Evolutionary conservation across 2,888 invertebrate species (phyloP), one percentile per base, ranked within the genome.

Genomic region (Zeuzera pyrina): DNA sequence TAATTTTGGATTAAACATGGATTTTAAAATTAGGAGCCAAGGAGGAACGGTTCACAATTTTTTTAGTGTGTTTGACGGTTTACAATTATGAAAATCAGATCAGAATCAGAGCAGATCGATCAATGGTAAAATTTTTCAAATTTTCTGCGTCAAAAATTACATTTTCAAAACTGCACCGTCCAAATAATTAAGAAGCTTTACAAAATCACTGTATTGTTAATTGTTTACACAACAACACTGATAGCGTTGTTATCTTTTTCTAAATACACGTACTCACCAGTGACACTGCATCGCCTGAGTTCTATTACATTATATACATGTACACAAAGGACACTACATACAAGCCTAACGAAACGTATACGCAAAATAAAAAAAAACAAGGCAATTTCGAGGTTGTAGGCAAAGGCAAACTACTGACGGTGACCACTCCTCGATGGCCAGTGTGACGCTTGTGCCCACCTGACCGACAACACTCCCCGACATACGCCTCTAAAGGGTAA

Each of bases 311-410:
- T 72, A 68, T 64, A 64, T 69, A 76, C 70, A 74, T 36, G 56
- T 60, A 62, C n/a, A n/a, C n/a, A n/a, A n/a, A 47, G 55, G 68
- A 71, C 65, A 67, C 77, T 77, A 77, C 79, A 68, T 64, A 14
- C 70, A 81, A 81, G 81, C 81, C 81, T 79, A 77, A 66, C 73
- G 60, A 50, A 59, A 71, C 73, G 78, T n/a, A n/a, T 78, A 81
- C 73, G 79, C 81, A 81, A 79, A 69, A 61, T 58, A 79, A 78
- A 63, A 76, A 70, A 78, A 61, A 49, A 58, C 65, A 73, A 71
- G 72, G 74, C 57, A 56, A 42, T 52, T 49, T 64, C 57, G 57
- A 65, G 63, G 52, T 46, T 49, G 72, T 73, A 70, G 58, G 72
- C 74, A 70, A 52, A 23, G 14, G 69, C 63, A 32, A 46, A 71